These are phyloP conservation scores for Drosophila mercatorum DNA, from an alignment of 2,888 invertebrate species.

Conservation along the genomic window DNA sequence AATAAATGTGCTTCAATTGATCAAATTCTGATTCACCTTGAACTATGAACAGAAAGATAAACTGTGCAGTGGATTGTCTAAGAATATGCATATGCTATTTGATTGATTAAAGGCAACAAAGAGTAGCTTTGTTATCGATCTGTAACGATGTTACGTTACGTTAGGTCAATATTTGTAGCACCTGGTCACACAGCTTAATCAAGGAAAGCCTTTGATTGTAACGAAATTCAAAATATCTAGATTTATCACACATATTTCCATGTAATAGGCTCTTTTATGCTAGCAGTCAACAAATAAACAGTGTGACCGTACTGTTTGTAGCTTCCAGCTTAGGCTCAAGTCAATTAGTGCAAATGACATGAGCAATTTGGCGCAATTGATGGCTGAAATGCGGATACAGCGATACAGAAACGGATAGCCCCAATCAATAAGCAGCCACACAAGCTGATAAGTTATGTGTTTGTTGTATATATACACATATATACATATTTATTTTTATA, in stretches of 20 bases:
- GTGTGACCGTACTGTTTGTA: neutral
- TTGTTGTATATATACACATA: too few species aligned
- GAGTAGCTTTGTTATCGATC: neutral
- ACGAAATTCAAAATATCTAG: neutral
- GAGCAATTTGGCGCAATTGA: slow-evolving; percentile 27
- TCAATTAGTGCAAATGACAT: slow-evolving; percentile 20
- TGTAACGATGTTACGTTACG: neutral
- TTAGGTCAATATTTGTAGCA: neutral
- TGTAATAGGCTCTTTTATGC: neutral
- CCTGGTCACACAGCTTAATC: neutral
- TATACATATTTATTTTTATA: neutral
- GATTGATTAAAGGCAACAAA: neutral
- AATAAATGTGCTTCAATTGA: slow-evolving; percentile 12
- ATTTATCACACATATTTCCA: neutral
- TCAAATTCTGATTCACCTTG: slow-evolving; percentile 20
- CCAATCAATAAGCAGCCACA: slow-evolving; percentile 29
- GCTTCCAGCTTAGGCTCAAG: neutral
- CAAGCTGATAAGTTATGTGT: slow-evolving; percentile 3
- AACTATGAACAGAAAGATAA: slow-evolving; percentile 8
- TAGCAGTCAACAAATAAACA: neutral
- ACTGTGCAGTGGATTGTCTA: neutral
- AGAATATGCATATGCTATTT: neutral
- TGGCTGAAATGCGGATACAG: slow-evolving; percentile 3
- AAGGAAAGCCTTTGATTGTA: neutral
- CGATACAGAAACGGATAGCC: slow-evolving; percentile 16